Base-by-base conservation (phyloP, 1,140 invertebrate species). In the Dendroctonus ponderosae region DNA sequence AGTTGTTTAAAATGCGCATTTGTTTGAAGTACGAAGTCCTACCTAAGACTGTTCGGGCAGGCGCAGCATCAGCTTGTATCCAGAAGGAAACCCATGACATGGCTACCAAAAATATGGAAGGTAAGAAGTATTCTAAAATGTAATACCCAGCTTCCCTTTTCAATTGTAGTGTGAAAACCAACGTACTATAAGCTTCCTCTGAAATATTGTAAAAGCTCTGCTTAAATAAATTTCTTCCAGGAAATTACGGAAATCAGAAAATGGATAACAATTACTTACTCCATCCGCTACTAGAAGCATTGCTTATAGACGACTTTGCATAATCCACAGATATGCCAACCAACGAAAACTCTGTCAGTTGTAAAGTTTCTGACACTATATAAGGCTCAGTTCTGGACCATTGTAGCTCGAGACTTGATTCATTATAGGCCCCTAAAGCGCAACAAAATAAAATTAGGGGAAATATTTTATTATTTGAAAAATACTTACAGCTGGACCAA, bases 71-170 rank as follows among this genome's bases (percentile, higher is more conserved):
- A 37, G 91, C 87, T 74, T 94, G 92, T 53, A 95, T 79, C 92
- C 92, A 94, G 74, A 94, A 94, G 0, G 92, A 91, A 9, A 94
- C 92, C 92, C 92, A 95, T 0, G 92, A 94, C 64, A 93, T 91
- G 9, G 88, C 87, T 5, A 94, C 92, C 62, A 95, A 88, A 67
- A 94, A 84, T 80, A 94, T 92, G 4, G 91, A 93, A 0, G 93
- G 93, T 63, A 94, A 85, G 70, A 92, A 95, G 74, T 93, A 94
- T 71, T 94, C 92, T 85, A 95, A 91, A 57, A 95, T 81, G 72
- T 94, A 94, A 75, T 92, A 93, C 49, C 92, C 92, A 70, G 92
- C 89, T 80, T 93, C 89, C 40, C 92, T 83, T 0, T 86, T 85
- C 11, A 94, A 76, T 73, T 89, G 86, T 67, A 93, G 92, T 5